Evolutionary conservation across 2,797 vertebrate genomes (phyloP).

Genomic region (Emys orbicularis): DNA sequence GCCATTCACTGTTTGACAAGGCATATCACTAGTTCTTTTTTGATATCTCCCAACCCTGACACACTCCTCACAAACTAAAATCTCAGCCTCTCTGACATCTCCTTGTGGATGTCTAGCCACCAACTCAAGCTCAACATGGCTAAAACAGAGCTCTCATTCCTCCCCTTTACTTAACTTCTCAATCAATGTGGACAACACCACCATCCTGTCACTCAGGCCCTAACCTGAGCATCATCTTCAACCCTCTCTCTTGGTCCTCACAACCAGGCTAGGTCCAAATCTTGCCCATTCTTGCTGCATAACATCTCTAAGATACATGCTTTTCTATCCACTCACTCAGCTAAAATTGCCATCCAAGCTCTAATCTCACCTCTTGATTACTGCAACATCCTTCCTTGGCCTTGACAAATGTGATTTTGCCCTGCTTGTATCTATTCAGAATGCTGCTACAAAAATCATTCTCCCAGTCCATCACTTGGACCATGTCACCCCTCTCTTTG

Average conservation of each 20-base stretch:
- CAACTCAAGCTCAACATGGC: not conserved
- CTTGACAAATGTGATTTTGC: not conserved
- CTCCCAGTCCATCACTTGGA: not conserved
- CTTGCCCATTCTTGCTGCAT: not conserved
- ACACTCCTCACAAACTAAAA: not conserved
- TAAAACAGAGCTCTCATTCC: not conserved
- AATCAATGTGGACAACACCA: not conserved
- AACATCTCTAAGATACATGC: not conserved
- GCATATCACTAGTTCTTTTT: not conserved
- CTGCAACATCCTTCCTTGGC: not conserved
- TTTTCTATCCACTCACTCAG: not conserved
- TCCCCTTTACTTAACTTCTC: not conserved
- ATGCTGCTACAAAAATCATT: not conserved
- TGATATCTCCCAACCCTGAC: not conserved
- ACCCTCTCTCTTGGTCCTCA: not conserved
- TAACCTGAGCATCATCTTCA: not conserved
- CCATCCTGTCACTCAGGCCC: not conserved
- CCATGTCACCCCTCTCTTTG: not conserved
- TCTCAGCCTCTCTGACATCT: not conserved
- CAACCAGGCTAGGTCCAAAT: not conserved
- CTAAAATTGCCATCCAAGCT: not conserved
- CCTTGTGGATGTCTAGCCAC: too few relatives aligned
- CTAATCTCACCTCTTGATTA: not conserved
- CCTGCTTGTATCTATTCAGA: not conserved
- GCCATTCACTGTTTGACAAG: not conserved